These are phyloP conservation scores for Pseudopipra pipra DNA, from an alignment of 2,113 vertebrate genomes.

Conservation along the genomic window DNA sequence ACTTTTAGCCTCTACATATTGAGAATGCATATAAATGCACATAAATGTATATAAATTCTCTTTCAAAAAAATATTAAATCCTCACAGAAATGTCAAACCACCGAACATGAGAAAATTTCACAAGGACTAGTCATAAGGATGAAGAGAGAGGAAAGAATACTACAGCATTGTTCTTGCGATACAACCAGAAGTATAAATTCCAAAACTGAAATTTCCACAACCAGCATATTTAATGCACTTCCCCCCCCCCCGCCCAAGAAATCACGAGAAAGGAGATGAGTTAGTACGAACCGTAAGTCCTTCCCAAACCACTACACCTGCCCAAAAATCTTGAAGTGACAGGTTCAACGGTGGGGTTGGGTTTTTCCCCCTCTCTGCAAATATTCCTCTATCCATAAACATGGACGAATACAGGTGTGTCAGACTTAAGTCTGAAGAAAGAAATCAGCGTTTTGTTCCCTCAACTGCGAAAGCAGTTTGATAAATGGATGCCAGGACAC, in stretches of 20 bases:
- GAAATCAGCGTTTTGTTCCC: not conserved
- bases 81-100: not conserved
- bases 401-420: accelerated
- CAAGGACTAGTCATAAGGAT: not conserved
- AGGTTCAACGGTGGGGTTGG: not conserved
- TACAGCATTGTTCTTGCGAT: not conserved
- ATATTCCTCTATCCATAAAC: not conserved
- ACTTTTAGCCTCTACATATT: not conserved
- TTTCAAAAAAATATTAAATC: not conserved
- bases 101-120: not conserved
- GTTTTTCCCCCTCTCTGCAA: not conserved
- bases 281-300: not conserved
- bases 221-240: not conserved
- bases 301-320: not conserved
- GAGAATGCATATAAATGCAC: not conserved
- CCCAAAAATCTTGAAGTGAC: not conserved
- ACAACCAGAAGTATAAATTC: not conserved
- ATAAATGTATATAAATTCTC: not conserved
- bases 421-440: not conserved
- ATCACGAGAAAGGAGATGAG: not conserved
- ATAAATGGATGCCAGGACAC: accelerated
- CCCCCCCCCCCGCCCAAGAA: not conserved
- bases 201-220: not conserved
- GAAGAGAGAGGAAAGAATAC: not conserved
- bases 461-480: not conserved